Evolutionary conservation across 2,888 invertebrate species (phyloP).

Genomic region (Limnephilus rhombicus): DNA sequence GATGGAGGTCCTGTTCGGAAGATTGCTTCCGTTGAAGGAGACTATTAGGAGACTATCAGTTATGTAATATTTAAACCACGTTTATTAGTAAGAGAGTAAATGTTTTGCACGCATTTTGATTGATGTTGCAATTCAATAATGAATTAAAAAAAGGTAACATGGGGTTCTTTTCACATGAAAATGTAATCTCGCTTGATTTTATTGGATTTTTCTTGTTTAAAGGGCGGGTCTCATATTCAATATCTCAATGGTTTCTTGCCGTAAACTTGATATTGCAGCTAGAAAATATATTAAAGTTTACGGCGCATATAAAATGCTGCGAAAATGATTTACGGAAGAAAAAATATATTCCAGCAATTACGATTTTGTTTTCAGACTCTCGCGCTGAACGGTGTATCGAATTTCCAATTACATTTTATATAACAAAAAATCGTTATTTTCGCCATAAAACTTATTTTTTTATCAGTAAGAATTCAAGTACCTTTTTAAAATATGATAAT

Average conservation of each 20-base stretch:
- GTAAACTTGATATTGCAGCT: slow-evolving; percentile 9
- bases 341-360: neutral
- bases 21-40: too few relatives aligned
- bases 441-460: neutral
- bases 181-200: neutral
- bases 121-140: too few relatives aligned
- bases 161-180: too few relatives aligned
- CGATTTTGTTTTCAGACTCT: neutral
- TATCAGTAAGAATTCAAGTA: neutral
- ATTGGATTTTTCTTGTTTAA: neutral
- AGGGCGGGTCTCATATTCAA: neutral
- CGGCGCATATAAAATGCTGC: neutral
- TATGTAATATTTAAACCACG: too few relatives aligned
- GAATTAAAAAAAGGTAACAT: too few relatives aligned
- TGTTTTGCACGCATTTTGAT: too few relatives aligned
- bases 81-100: too few relatives aligned
- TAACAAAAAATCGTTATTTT: neutral
- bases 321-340: neutral
- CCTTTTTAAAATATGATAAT: neutral
- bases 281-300: slow-evolving; percentile 15
- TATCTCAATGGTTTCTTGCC: neutral
- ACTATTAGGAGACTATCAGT: too few relatives aligned
- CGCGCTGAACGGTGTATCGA: neutral
- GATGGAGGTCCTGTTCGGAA: too few relatives aligned
- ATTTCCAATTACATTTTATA: neutral